Evolutionary conservation across 2,888 invertebrate genomes (phyloP).

Genomic region (Cephus spinipes): DNA sequence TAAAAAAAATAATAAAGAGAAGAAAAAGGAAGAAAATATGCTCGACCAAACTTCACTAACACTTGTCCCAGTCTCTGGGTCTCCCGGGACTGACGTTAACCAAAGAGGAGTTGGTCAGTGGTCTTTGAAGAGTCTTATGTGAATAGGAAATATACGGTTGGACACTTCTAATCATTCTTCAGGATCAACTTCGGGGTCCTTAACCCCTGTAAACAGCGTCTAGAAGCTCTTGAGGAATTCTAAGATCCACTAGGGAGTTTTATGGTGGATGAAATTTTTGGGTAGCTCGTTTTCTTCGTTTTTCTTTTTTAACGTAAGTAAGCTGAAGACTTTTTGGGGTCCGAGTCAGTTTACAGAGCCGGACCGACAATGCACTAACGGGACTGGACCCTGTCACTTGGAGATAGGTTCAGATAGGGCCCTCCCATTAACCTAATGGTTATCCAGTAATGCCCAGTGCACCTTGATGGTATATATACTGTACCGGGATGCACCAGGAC

Average conservation of each 20-base stretch:
- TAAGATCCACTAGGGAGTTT: neutral
- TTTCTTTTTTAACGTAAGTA: neutral
- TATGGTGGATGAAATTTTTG: neutral
- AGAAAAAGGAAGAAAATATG: neutral
- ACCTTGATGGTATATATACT: constrained; percentile 14
- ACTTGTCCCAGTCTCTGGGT: neutral
- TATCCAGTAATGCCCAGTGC: constrained; percentile 9
- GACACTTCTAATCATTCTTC: neutral
- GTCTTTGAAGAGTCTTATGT: neutral
- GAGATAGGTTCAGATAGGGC: constrained; percentile 24
- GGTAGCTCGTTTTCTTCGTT: neutral
- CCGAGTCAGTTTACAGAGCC: neutral
- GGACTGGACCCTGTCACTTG: constrained; percentile 18
- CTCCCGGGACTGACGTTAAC: neutral
- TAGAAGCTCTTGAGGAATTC: constrained; percentile 1
- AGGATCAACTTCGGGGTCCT: neutral
- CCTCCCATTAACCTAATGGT: constrained; percentile 27
- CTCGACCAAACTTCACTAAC: neutral
- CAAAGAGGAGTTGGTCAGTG: neutral
- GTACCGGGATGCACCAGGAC: neutral
- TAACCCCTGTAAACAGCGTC: neutral
- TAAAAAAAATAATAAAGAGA: neutral
- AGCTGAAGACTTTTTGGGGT: neutral
- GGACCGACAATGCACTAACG: constrained; percentile 16
- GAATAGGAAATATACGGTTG: neutral